Conservation (phyloP, 2,113 vertebrate genomes). For the Addax nasomaculatus region DNA sequence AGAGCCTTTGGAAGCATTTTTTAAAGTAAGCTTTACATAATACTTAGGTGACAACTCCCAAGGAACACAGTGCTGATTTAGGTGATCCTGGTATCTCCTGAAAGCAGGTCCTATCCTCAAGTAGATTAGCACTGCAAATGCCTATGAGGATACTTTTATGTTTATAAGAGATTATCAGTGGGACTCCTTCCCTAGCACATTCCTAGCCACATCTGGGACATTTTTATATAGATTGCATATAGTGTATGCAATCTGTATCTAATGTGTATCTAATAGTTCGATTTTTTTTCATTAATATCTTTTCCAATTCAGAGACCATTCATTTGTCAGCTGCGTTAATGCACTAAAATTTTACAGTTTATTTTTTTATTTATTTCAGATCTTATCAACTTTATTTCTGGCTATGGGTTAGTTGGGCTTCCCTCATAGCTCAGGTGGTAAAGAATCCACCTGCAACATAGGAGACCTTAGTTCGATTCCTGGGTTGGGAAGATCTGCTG, state of each 20-base stretch:
- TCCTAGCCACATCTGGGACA: not conserved
- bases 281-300: not conserved
- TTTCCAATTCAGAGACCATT: not conserved
- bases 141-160: not conserved
- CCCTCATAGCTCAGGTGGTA: not conserved
- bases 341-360: not conserved
- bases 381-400: not conserved
- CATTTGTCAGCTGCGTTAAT: not conserved
- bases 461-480: not conserved
- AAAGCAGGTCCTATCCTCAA: not conserved
- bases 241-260: not conserved
- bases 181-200: not conserved
- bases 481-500: not conserved
- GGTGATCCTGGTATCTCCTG: not conserved
- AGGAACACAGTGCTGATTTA: not conserved
- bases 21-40: not conserved
- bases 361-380: conserved; percentile 14
- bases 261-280: not conserved
- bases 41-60: not conserved
- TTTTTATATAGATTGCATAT: not conserved
- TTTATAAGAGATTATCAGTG: not conserved
- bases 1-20: not conserved
- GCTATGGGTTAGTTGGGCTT: not conserved
- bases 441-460: not conserved
- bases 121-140: not conserved